phyloP scores from a whole-genome alignment of 2,113 vertebrate species.

The Hirundichthys speculiger region DNA sequence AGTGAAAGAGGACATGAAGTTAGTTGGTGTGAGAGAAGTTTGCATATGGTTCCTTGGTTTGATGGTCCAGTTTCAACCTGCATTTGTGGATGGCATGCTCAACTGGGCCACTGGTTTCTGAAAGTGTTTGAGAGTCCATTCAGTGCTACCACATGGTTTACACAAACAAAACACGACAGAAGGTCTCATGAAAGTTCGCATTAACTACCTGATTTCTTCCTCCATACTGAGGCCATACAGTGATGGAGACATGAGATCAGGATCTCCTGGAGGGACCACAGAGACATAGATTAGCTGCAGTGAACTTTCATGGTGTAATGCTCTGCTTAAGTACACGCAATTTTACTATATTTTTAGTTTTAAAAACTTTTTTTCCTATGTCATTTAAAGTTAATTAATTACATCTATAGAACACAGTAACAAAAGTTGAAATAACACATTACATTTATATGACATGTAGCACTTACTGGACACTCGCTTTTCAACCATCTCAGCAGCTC shows the following conservation, averaged over 20 bases:
- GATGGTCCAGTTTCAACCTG: too few relatives aligned
- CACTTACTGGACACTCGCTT: slow-evolving; percentile 56
- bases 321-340: not conserved
- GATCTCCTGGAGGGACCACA: slow-evolving; percentile 41
- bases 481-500: slow-evolving; percentile 58
- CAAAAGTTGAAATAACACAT: too few relatives aligned
- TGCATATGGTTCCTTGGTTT: too few relatives aligned
- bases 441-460: not conserved
- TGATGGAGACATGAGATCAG: slow-evolving; percentile 20
- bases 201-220: slow-evolving; percentile 66
- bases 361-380: not conserved
- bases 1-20: too few relatives aligned
- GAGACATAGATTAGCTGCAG: not conserved
- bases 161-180: too few relatives aligned
- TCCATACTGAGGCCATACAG: slow-evolving; percentile 49
- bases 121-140: too few relatives aligned
- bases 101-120: too few relatives aligned
- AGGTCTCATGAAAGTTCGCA: not conserved
- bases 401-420: too few relatives aligned
- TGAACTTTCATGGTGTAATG: fast-evolving
- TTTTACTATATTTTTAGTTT: not conserved
- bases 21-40: too few relatives aligned
- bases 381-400: too few relatives aligned
- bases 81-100: too few relatives aligned
- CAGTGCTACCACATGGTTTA: too few relatives aligned